phyloP scores from a whole-genome alignment of 2,113 vertebrate species.

The Leucoraja erinaceus region DNA sequence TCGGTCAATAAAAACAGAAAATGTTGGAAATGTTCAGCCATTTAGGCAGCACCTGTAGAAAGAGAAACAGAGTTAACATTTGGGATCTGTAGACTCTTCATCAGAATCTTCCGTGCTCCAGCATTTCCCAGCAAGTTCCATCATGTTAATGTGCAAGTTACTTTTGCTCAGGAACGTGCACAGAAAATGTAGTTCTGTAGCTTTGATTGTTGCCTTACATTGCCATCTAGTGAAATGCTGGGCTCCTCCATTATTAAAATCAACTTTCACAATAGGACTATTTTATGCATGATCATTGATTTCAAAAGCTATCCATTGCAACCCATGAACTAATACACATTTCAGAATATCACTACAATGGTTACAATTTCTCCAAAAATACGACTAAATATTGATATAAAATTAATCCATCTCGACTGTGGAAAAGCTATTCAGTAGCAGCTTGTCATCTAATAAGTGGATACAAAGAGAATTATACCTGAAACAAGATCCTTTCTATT shows the following conservation, averaged over 20 bases:
- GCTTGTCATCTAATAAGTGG: background rate
- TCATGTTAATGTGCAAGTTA: no score
- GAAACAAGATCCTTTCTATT: background rate
- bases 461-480: background rate
- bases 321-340: background rate
- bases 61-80: no score
- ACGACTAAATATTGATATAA: background rate
- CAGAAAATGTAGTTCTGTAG: background rate
- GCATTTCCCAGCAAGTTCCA: no score
- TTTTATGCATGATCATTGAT: background rate
- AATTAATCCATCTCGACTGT: background rate
- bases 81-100: no score
- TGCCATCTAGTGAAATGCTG: constrained; percentile 25
- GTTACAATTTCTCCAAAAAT: background rate
- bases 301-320: background rate
- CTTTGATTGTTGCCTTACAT: background rate
- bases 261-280: background rate
- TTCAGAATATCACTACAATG: background rate
- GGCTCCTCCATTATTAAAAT: background rate
- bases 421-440: background rate
- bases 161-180: no score
- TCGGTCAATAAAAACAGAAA: no score
- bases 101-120: no score
- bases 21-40: no score
- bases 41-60: no score